Conservation (phyloP, 1,140 invertebrate species). For the Cherax destructor region DNA sequence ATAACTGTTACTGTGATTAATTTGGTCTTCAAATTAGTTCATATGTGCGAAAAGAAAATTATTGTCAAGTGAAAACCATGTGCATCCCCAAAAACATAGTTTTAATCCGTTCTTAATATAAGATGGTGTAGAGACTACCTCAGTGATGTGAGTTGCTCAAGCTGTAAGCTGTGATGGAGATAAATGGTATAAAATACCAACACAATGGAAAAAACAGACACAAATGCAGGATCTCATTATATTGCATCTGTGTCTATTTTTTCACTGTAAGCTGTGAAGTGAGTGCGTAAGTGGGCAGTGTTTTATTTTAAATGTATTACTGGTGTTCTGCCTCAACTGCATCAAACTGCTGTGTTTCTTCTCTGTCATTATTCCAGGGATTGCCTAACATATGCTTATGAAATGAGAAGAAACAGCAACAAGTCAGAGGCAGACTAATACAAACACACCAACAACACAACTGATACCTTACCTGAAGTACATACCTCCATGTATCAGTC, state of each 20-base stretch:
- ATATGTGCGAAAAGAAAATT: no score
- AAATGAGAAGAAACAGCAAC: neutral
- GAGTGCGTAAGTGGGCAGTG: neutral
- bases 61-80: neutral
- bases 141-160: neutral
- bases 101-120: neutral
- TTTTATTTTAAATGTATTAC: neutral
- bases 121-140: neutral
- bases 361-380: neutral
- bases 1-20: no score
- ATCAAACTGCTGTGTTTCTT: neutral
- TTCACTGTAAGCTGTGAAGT: neutral
- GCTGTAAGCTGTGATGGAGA: neutral
- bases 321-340: neutral
- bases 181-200: no score
- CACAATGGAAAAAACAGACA: no score
- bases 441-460: slow-evolving; percentile 6
- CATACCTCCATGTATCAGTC: neutral
- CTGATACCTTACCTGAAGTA: slow-evolving; percentile 7
- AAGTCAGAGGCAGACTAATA: neutral
- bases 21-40: no score
- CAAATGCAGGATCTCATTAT: no score
- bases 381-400: neutral
- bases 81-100: neutral
- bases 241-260: no score